Evolutionary conservation across 1,140 invertebrate genomes (phyloP).

Genomic region (Papilio dardanus): DNA sequence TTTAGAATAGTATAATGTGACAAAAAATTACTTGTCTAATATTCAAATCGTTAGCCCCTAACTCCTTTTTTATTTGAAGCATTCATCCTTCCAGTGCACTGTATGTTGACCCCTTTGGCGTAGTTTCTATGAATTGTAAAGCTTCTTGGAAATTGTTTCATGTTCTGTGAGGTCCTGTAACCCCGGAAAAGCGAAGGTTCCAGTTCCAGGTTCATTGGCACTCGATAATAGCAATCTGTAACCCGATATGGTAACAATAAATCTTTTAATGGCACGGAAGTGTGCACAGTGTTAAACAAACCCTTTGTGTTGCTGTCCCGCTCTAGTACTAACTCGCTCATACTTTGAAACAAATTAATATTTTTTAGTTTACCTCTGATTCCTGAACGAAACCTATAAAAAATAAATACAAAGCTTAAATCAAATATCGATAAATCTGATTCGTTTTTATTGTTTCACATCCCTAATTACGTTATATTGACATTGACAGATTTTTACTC

Average conservation of each 20-base stretch:
- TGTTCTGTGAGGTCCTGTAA: background rate
- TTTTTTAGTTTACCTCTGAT: too few species aligned
- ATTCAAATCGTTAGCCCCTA: too few species aligned
- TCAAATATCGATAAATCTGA: background rate
- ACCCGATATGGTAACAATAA: constrained; percentile 34
- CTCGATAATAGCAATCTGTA: constrained; percentile 21
- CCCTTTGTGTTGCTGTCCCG: constrained; percentile 6
- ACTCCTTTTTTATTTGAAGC: too few species aligned
- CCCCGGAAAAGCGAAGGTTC: constrained; percentile 8
- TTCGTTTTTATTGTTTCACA: background rate
- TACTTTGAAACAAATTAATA: constrained; percentile 8
- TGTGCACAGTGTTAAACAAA: constrained; percentile 7
- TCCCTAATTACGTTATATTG: background rate
- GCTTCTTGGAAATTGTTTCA: background rate
- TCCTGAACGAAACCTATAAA: too few species aligned
- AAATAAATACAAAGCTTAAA: too few species aligned
- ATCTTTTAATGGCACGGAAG: constrained; percentile 32
- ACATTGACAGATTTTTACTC: background rate
- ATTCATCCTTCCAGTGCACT: too few species aligned
- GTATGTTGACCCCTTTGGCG: background rate
- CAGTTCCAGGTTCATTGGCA: constrained; percentile 19
- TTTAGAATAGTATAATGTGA: too few species aligned
- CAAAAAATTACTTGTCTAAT: too few species aligned
- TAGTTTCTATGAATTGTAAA: background rate
- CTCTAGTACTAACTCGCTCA: background rate